Evolutionary conservation across 2,113 vertebrate genomes (phyloP).

Genomic region (Eudyptes chrysolophus): DNA sequence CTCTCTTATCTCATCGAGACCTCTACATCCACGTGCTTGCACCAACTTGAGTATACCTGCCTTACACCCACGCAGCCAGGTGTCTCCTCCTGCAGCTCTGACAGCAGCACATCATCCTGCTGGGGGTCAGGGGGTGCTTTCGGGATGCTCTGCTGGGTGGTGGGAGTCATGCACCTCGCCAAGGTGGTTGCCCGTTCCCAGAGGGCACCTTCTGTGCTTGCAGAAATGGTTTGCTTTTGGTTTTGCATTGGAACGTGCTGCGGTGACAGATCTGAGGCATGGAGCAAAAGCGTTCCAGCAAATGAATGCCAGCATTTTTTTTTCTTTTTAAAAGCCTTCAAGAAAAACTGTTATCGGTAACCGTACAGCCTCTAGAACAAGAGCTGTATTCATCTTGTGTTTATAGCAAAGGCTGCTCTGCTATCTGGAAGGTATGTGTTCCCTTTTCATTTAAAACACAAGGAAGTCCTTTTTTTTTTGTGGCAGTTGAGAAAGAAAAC

Average conservation of each 20-base stretch:
- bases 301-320: neutral
- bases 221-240: neutral
- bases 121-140: neutral
- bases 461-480: constrained; percentile 20
- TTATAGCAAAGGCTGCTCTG: neutral
- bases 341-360: neutral
- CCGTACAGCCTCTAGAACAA: neutral
- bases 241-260: neutral
- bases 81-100: neutral
- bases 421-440: neutral
- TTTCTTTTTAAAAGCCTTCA: neutral
- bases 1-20: neutral
- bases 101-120: neutral
- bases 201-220: neutral
- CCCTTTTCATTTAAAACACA: neutral
- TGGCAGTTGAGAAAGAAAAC: constrained; percentile 40
- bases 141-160: neutral
- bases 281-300: rapidly evolving
- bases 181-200: neutral
- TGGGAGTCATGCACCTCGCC: rapidly evolving
- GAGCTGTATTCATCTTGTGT: neutral
- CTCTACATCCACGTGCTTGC: neutral
- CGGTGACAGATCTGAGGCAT: neutral
- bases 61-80: rapidly evolving
- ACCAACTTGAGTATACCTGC: neutral